Base-by-base conservation (phyloP, 1,140 invertebrate species). In the Drosophila arawakana region DNA sequence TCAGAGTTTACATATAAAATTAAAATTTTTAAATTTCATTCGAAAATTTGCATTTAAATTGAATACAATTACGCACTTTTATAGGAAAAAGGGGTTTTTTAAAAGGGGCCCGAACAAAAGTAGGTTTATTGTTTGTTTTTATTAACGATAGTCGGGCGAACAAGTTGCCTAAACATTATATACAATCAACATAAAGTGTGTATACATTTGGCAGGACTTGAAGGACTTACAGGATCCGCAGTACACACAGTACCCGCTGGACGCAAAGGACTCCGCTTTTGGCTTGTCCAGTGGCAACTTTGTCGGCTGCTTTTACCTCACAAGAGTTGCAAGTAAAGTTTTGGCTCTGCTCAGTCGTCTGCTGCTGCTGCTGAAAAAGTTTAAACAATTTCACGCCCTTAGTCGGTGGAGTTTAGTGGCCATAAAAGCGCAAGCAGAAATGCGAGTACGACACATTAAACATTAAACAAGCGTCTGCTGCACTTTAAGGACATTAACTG, bases 381-480 rank as follows among this genome's bases (percentile, higher is more conserved):
- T 85, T 72, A 85, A 85, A 86, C 82, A 66, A 85, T 85, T 85
- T 85, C 65, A 86, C 82, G 78, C 78, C 73, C 65, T 54, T 63
- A 54, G 69, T 62, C 60, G 61, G 52, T 74, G 50, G 44, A 74
- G 50, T 74, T 74, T 74, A 62, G 81, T 58, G 65, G 44, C 62
- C 75, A 85, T 72, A 85, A 85, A 83, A 84, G 81, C 69, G 81
- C 81, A 52, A 37, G 39, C 49, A 13, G 37, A 73, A 69, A 68
- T 47, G 61, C 47, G 57, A 73, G 67, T 59, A 49, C 47, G 60
- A 80, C 66, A 80, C 63, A 78, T 73, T 49, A 74, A 85, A 86
- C 71, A 78, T 81, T 59, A 76, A 78, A 62, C 73, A 78, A 80
- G 80, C 69, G 76, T 71, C 80, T 83, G 79, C 44, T 57, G 80